Conservation (phyloP, 2,797 vertebrate genomes). For the Cynopterus sphinx region DNA sequence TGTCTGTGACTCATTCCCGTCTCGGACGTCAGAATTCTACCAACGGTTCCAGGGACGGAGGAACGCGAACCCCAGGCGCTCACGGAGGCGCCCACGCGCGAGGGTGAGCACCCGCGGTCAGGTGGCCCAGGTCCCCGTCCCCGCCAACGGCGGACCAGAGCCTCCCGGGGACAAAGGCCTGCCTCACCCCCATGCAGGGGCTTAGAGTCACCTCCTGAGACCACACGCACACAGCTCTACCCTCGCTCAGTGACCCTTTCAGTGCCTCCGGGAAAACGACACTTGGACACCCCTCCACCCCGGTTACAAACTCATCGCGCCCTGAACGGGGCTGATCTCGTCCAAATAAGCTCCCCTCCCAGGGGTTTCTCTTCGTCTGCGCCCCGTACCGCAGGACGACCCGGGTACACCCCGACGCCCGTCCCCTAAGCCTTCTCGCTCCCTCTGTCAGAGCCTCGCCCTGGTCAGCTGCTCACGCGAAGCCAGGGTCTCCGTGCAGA, state of each 20-base stretch:
- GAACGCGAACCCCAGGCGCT: not conserved
- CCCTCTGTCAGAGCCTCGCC: not conserved
- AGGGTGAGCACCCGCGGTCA: not conserved
- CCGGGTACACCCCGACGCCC: not conserved
- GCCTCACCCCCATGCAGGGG: not conserved
- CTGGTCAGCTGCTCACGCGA: not conserved
- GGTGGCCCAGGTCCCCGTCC: not conserved
- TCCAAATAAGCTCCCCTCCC: not conserved
- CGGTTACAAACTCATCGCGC: not conserved
- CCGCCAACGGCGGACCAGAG: not conserved
- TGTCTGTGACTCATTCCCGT: slow-evolving; percentile 51
- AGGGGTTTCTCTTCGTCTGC: not conserved
- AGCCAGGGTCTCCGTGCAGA: not conserved
- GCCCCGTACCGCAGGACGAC: not conserved
- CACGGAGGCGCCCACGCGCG: not conserved
- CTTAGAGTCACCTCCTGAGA: not conserved
- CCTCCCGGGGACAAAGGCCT: not conserved
- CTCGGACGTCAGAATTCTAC: slow-evolving; percentile 60
- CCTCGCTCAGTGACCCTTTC: not conserved
- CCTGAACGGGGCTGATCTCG: not conserved
- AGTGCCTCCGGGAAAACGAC: not conserved
- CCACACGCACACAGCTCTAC: not conserved
- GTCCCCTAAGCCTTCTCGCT: not conserved
- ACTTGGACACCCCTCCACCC: not conserved
- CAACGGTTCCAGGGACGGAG: slow-evolving; percentile 48